Evolutionary conservation across 2,888 invertebrate genomes (phyloP).

Genomic region (Brenthis hecate): DNA sequence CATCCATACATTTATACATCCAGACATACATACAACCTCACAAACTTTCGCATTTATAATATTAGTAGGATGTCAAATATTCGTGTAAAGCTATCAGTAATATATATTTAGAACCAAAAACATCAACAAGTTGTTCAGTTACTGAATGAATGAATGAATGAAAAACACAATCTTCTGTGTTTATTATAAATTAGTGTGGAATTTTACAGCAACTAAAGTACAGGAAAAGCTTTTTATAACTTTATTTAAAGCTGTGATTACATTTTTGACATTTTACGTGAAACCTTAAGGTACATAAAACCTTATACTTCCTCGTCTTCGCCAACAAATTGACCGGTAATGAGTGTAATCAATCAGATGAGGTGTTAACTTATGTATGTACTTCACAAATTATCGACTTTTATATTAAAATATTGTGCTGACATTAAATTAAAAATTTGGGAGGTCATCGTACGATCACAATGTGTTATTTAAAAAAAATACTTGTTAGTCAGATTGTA

Average conservation of each 20-base stretch:
- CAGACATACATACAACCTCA: no score
- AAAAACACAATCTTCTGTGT: no score
- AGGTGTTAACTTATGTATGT: not conserved
- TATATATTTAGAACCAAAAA: no score
- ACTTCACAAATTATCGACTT: slow-evolving; percentile 11
- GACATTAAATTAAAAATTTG: slow-evolving; percentile 3
- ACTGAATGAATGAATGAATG: no score
- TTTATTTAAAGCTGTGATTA: slow-evolving; percentile 2
- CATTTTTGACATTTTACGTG: slow-evolving; percentile 1
- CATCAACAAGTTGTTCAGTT: no score
- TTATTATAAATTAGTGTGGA: no score
- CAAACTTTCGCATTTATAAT: no score
- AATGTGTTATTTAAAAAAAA: not conserved
- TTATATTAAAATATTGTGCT: slow-evolving; percentile 2
- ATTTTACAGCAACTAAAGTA: not conserved
- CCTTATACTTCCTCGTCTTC: slow-evolving; percentile 5
- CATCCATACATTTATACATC: no score
- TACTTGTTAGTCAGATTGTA: not conserved
- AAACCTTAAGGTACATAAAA: slow-evolving; percentile 8
- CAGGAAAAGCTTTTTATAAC: not conserved
- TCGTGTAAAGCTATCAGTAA: no score
- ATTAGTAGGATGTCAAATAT: no score
- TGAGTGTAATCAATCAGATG: slow-evolving; percentile 14
- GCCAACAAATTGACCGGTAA: slow-evolving; percentile 9
- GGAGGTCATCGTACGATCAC: slow-evolving; percentile 12